Evolutionary conservation across 2,113 vertebrate genomes (phyloP).

Genomic region (Corythornis cristatus): DNA sequence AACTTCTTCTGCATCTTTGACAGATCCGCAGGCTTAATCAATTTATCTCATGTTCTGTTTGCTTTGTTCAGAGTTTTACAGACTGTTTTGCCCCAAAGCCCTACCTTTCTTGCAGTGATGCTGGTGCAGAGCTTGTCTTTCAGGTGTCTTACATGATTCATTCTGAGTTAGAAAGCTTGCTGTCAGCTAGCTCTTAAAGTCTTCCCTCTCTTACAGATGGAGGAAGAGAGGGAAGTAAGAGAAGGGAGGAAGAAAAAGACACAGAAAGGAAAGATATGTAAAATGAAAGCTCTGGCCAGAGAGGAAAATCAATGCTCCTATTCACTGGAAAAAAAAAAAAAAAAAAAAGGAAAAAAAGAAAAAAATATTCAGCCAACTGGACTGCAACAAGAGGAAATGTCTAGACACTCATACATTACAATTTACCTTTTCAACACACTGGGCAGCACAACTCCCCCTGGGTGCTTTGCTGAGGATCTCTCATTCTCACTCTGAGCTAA

Average conservation of each 20-base stretch:
- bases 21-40: not conserved
- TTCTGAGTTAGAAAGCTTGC: conserved; percentile 60
- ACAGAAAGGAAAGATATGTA: conserved; percentile 46
- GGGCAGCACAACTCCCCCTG: conserved; percentile 31
- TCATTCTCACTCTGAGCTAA: conserved; percentile 54
- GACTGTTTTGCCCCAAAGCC: conserved; percentile 11
- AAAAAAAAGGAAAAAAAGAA: too few relatives aligned
- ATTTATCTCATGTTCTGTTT: conserved; percentile 15
- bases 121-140: conserved; percentile 63
- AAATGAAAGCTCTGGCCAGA: conserved; percentile 55
- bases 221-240: conserved; percentile 4
- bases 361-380: not conserved
- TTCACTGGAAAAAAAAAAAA: conserved; percentile 52
- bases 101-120: conserved; percentile 66
- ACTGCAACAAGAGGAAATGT: conserved; percentile 64
- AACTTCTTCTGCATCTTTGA: conserved; percentile 52
- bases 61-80: conserved; percentile 2
- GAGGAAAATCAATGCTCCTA: conserved; percentile 69
- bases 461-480: conserved; percentile 37
- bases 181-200: conserved; percentile 21
- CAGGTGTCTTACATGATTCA: conserved; percentile 71
- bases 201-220: conserved; percentile 24
- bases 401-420: conserved; percentile 48
- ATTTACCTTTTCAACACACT: conserved; percentile 62
- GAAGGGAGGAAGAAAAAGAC: conserved; percentile 12